Conservation (phyloP, 64 coral and sea anemone species). For the Montipora cactus region DNA sequence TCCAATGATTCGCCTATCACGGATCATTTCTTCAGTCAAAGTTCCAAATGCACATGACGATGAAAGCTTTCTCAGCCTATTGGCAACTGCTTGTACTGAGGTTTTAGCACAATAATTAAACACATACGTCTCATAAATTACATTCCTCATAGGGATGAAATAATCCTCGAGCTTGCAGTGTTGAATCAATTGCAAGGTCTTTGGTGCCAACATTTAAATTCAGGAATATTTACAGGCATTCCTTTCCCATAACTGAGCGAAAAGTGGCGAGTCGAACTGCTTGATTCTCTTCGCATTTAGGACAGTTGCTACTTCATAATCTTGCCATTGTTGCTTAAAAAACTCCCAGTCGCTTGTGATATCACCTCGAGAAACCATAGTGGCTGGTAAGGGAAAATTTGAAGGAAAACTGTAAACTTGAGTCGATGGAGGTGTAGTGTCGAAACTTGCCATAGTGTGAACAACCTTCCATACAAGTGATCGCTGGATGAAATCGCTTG, state of each 20-base stretch:
- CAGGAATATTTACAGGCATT: too few relatives aligned
- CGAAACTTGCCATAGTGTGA: too few relatives aligned
- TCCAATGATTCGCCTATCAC: constrained; percentile 56
- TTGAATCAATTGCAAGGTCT: constrained; percentile 1
- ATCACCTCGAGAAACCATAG: too few relatives aligned
- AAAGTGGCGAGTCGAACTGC: too few relatives aligned
- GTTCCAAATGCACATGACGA: constrained; percentile 53
- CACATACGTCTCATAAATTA: constrained; percentile 52
- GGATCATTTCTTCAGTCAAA: constrained; percentile 50
- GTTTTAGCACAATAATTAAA: constrained; percentile 68
- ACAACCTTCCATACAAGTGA: constrained; percentile 15
- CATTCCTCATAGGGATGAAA: constrained; percentile 64
- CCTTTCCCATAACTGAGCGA: too few relatives aligned
- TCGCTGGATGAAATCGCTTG: constrained; percentile 24
- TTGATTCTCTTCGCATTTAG: too few relatives aligned
- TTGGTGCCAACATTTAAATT: constrained; percentile 46
- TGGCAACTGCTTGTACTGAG: constrained; percentile 38
- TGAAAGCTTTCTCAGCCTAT: constrained; percentile 29
- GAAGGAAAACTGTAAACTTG: too few relatives aligned
- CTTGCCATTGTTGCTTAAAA: too few relatives aligned
- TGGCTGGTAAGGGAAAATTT: too few relatives aligned
- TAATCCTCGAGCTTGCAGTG: constrained; percentile 46
- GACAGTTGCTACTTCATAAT: too few relatives aligned
- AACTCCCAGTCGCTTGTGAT: too few relatives aligned
- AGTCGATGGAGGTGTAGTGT: too few relatives aligned